Conservation (phyloP, 1,140 invertebrate genomes). For the Scaptomyza hsui region DNA sequence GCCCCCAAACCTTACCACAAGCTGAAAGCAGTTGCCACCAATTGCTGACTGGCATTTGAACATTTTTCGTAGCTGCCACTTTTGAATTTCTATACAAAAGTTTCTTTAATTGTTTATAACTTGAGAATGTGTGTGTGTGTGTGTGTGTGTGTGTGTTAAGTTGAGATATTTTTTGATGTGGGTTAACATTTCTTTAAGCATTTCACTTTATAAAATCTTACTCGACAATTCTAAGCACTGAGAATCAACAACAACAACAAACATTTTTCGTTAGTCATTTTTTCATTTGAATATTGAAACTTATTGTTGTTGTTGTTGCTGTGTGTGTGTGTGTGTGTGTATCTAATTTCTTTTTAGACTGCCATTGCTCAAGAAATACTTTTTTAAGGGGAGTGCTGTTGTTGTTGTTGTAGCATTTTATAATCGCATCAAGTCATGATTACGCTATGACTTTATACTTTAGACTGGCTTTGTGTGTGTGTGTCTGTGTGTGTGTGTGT, state of each 20-base stretch:
- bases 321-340: conserved; percentile 52
- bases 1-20: conserved; percentile 5
- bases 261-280: conserved; percentile 74
- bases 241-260: conserved; percentile 22
- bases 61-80: conserved; percentile 55
- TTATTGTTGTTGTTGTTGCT: conserved; percentile 37
- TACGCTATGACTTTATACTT: conserved; percentile 65
- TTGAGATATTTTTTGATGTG: conserved; percentile 66
- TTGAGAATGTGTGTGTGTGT: conserved; percentile 27
- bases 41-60: conserved; percentile 52
- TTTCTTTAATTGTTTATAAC: conserved; percentile 54
- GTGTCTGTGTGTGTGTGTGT: conserved; percentile 38
- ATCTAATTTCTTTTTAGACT: conserved; percentile 76
- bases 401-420: conserved; percentile 60
- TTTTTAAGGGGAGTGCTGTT: not conserved
- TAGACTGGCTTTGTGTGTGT: conserved; percentile 31
- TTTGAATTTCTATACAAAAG: conserved; percentile 56
- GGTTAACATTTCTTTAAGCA: conserved; percentile 66
- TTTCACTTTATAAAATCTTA: conserved; percentile 56
- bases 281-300: conserved; percentile 76
- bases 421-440: conserved; percentile 83
- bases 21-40: conserved; percentile 33
- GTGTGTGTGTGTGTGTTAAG: conserved; percentile 40
- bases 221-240: conserved; percentile 72
- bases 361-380: conserved; percentile 35